Conservation (phyloP, 2,888 invertebrate species). For the Acleris holmiana region DNA sequence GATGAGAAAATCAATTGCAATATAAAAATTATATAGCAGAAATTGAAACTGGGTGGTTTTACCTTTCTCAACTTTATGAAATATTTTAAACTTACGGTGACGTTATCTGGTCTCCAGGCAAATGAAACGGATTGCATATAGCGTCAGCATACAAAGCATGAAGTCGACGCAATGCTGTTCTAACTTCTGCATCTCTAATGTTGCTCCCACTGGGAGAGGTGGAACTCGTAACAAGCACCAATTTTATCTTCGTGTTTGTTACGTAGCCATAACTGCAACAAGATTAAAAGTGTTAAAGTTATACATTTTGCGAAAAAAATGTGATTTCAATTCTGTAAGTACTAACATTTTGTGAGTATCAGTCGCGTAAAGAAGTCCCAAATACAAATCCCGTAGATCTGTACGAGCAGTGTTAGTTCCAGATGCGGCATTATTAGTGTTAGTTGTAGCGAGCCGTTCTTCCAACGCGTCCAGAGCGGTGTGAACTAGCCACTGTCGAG, state of each 20-base stretch:
- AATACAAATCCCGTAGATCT: conserved; percentile 94
- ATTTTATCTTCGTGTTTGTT: conserved; percentile 98
- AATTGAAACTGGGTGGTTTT: too few species aligned
- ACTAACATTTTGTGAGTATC: conserved; percentile 97
- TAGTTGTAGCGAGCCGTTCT: conserved; percentile 87
- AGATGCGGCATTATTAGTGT: conserved; percentile 71
- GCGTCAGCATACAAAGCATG: conserved; percentile 97
- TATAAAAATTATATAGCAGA: too few species aligned
- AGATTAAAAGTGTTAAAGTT: not conserved
- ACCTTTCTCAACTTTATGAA: too few species aligned
- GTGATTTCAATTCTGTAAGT: not conserved
- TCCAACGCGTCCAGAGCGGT: conserved; percentile 96
- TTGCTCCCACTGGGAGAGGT: conserved; percentile 95
- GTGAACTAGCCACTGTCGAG: conserved; percentile 96
- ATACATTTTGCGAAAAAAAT: not conserved
- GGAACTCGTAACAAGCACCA: conserved; percentile 96
- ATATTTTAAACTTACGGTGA: conserved; percentile 88
- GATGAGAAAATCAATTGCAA: too few species aligned
- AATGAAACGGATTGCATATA: conserved; percentile 98
- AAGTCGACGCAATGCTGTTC: conserved; percentile 92
- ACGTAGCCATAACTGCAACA: conserved; percentile 94
- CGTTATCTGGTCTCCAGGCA: conserved; percentile 94
- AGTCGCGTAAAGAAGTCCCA: conserved; percentile 95
- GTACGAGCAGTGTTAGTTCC: conserved; percentile 85
- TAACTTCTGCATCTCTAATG: conserved; percentile 96